phyloP scores from a whole-genome alignment of 2,797 vertebrate species.

The Caiman crocodilus region DNA sequence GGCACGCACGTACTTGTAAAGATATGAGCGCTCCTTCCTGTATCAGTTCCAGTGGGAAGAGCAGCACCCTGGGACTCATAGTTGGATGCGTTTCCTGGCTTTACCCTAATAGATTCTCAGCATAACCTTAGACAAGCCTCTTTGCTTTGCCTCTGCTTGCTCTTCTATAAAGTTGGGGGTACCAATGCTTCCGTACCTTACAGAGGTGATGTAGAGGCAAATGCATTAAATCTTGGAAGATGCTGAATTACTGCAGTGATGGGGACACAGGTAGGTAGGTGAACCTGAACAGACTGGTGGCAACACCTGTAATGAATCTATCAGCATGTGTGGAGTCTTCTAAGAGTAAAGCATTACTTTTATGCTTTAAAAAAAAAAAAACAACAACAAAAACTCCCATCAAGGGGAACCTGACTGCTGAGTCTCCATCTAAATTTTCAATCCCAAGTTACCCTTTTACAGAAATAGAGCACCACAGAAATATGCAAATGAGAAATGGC shows the following conservation, averaged over 20 bases:
- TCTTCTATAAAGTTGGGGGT: neutral
- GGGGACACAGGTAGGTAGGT: neutral
- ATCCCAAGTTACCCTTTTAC: conserved; percentile 1
- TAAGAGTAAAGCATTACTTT: neutral
- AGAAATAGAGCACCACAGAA: conserved; percentile 47
- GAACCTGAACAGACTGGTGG: neutral
- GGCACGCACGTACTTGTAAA: no score
- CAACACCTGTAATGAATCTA: fast-evolving
- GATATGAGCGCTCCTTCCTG: neutral
- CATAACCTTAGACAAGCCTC: neutral
- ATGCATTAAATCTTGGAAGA: neutral
- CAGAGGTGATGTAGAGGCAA: neutral
- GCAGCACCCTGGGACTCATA: neutral
- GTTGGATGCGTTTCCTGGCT: neutral
- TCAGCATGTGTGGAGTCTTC: fast-evolving
- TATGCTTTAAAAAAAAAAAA: neutral
- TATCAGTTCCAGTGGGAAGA: neutral
- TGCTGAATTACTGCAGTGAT: neutral
- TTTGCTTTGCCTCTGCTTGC: neutral
- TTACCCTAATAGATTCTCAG: neutral
- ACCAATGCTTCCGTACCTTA: neutral
- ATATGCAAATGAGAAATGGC: conserved; percentile 70
- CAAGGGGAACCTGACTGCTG: neutral
- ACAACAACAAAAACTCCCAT: no score
- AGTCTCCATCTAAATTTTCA: neutral